Conservation (phyloP, 2,113 vertebrate genomes). For the Saguinus imperator region DNA sequence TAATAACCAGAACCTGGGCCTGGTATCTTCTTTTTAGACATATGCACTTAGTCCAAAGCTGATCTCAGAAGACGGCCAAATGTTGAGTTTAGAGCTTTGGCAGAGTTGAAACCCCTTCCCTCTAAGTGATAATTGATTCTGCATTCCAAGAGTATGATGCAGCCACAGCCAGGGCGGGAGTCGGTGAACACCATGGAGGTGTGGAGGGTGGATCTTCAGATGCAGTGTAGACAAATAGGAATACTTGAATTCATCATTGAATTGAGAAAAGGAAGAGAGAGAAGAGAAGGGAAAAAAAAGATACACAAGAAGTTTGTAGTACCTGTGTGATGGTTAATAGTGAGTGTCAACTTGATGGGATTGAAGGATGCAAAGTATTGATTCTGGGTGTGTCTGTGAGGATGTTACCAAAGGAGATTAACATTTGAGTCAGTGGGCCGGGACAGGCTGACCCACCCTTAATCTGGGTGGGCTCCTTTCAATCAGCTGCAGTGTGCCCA, state of each 20-base stretch:
- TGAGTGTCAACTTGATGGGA: too few relatives aligned
- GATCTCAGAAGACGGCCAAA: background rate
- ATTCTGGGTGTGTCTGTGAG: too few relatives aligned
- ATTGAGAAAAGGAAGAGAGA: background rate
- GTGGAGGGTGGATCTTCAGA: too few relatives aligned
- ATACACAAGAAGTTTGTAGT: background rate
- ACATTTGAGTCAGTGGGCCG: too few relatives aligned
- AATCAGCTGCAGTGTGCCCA: too few relatives aligned
- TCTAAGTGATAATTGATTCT: background rate
- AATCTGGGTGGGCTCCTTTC: too few relatives aligned
- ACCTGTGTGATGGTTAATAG: too few relatives aligned
- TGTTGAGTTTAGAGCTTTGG: background rate
- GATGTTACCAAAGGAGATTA: too few relatives aligned
- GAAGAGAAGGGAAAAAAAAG: background rate
- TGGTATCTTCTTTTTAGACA: background rate
- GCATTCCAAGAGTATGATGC: too few relatives aligned
- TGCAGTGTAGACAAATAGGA: background rate
- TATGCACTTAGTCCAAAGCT: background rate
- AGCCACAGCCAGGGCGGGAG: background rate
- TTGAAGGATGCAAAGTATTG: too few relatives aligned
- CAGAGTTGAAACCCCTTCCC: background rate
- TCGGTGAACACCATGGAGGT: fast-evolving
- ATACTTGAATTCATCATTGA: background rate
- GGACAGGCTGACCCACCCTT: too few relatives aligned
- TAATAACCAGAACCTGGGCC: background rate